Percentiles rank a stretch among this genome's conserved stretches.
Conservation (phyloP, 2,888 invertebrate species). For the Bedellia somnulentella region DNA sequence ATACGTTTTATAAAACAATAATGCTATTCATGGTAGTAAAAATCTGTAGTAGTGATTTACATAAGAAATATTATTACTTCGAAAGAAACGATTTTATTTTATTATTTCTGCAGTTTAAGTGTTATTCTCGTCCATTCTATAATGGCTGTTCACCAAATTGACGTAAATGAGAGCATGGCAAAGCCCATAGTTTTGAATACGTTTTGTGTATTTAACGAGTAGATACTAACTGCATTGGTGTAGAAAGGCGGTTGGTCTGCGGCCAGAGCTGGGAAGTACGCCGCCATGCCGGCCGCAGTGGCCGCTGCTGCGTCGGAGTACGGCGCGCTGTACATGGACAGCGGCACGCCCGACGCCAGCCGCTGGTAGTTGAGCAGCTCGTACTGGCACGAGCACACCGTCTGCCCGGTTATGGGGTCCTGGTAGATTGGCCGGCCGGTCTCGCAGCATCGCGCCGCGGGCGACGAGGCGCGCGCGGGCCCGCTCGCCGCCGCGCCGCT, state of each 20-base stretch:
- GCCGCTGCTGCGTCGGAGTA: conserved; percentile 73
- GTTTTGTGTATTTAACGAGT: background rate
- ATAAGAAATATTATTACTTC: too few relatives aligned
- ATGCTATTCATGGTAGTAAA: too few relatives aligned
- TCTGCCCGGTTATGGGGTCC: conserved; percentile 86
- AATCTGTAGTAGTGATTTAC: too few relatives aligned
- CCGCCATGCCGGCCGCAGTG: conserved; percentile 77
- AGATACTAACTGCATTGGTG: conserved; percentile 75
- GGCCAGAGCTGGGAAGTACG: conserved; percentile 81
- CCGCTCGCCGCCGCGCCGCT: conserved; percentile 57
- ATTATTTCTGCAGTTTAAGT: too few relatives aligned
- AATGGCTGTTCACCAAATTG: too few relatives aligned
- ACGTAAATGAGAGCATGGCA: too few relatives aligned
- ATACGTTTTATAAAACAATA: too few relatives aligned
- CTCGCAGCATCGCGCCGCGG: conserved; percentile 80
- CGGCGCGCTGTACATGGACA: conserved; percentile 80
- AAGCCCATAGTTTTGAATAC: too few relatives aligned
- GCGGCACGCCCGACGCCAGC: conserved; percentile 72
- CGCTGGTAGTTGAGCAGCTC: conserved; percentile 85
- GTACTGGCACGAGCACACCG: conserved; percentile 88
- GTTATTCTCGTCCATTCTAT: too few relatives aligned
- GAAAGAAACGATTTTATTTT: too few relatives aligned
- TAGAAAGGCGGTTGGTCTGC: conserved; percentile 87
- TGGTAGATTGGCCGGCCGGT: conserved; percentile 89
- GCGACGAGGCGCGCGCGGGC: conserved; percentile 53